These are phyloP conservation scores for Cirrhinus mrigala DNA, from an alignment of 2,797 vertebrate genomes.

Conservation along the genomic window DNA sequence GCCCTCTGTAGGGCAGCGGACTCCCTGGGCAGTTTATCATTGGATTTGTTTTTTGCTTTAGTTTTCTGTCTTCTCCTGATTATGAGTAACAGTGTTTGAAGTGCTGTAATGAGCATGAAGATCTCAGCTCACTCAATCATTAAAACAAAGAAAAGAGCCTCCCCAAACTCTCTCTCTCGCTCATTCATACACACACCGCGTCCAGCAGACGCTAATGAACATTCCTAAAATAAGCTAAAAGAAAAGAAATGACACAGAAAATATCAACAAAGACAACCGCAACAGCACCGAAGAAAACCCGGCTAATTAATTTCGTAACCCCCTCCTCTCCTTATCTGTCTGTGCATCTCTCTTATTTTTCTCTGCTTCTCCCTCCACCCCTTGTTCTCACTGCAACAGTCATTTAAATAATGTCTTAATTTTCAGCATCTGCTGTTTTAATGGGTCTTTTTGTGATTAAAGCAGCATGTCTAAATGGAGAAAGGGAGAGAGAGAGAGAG, in stretches of 20 bases:
- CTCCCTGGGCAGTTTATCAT: conserved; percentile 41
- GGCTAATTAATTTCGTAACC: conserved; percentile 54
- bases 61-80: conserved; percentile 41
- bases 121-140: conserved; percentile 65
- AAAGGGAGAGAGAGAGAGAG: neutral
- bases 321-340: conserved; percentile 54
- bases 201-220: conserved; percentile 55
- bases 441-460: conserved; percentile 76
- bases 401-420: conserved; percentile 85
- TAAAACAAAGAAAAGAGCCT: conserved; percentile 64
- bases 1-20: neutral
- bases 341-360: conserved; percentile 57
- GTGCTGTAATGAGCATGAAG: conserved; percentile 66
- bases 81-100: conserved; percentile 64
- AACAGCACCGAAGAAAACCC: conserved; percentile 43
- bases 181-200: conserved; percentile 43
- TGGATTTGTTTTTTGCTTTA: conserved; percentile 19
- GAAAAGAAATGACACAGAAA: conserved; percentile 39
- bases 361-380: conserved; percentile 4
- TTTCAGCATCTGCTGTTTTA: conserved; percentile 79
- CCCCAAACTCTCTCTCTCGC: conserved; percentile 30
- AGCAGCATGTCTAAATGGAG: conserved; percentile 61
- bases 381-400: conserved; percentile 68
- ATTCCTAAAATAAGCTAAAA: conserved; percentile 19
- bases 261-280: conserved; percentile 53